phyloP scores from a whole-genome alignment of 2,113 vertebrate genomes.

The Stercorarius parasiticus region DNA sequence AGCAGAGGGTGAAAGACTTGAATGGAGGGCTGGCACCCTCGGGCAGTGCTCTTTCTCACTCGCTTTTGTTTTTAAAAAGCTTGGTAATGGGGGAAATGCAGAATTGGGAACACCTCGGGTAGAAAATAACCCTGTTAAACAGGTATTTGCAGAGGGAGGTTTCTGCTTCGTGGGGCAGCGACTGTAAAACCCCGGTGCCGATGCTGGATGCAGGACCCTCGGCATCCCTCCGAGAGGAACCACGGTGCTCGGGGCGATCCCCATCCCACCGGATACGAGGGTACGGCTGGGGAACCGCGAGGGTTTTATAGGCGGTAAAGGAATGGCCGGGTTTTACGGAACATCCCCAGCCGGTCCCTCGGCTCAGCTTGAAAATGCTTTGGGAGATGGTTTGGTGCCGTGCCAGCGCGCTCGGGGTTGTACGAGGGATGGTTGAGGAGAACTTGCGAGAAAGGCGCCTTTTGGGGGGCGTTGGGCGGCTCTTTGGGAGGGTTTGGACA shows the following conservation, averaged over 20 bases:
- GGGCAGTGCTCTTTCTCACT: background rate
- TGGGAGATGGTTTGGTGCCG: background rate
- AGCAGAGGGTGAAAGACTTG: background rate
- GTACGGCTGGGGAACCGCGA: rapidly evolving
- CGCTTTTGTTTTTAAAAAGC: background rate
- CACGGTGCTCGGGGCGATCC: rapidly evolving
- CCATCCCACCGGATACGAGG: background rate
- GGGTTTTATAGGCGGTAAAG: background rate
- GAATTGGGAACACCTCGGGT: background rate
- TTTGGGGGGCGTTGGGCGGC: too few species aligned
- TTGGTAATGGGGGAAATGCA: background rate
- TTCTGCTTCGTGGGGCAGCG: rapidly evolving
- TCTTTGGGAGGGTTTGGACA: background rate
- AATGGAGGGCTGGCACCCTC: background rate
- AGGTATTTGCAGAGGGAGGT: background rate
- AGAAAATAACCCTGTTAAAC: background rate
- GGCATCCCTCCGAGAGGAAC: background rate
- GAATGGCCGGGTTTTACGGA: background rate
- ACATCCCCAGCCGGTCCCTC: rapidly evolving
- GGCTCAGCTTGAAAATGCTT: background rate
- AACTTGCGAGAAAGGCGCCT: rapidly evolving
- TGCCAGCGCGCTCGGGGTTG: background rate
- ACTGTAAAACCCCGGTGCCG: background rate
- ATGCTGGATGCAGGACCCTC: background rate
- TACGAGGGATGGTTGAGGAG: background rate